phyloP scores from a whole-genome alignment of 2,113 vertebrate genomes.

The Daboia siamensis region DNA sequence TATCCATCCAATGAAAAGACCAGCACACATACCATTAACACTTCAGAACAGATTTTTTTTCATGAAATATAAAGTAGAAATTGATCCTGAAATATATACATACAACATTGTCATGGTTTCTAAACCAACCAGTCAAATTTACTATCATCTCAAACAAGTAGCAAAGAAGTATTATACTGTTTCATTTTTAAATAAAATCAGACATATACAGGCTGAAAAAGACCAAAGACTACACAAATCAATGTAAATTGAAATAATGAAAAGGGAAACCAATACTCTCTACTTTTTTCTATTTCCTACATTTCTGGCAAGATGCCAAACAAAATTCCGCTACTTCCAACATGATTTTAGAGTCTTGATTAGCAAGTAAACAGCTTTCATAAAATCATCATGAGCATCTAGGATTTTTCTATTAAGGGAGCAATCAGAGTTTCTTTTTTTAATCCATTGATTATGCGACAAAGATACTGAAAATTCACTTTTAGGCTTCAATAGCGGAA shows the following conservation, averaged over 20 bases:
- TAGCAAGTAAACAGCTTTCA: not conserved
- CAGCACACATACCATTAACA: not conserved
- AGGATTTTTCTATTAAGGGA: not conserved
- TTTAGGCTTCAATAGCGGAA: not conserved
- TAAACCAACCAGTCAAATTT: not conserved
- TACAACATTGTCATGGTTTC: not conserved
- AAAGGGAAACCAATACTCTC: not conserved
- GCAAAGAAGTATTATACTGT: not conserved
- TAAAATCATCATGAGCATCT: not conserved
- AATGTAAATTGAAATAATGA: not conserved
- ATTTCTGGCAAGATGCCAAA: not conserved
- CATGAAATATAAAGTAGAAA: not conserved
- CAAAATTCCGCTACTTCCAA: not conserved
- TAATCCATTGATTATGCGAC: slow-evolving; percentile 35
- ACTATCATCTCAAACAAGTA: not conserved
- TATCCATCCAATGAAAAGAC: not conserved
- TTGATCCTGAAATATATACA: not conserved
- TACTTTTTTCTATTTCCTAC: not conserved
- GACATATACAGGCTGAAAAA: not conserved
- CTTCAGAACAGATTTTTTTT: not conserved
- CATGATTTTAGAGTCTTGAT: not conserved
- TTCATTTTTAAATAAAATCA: not conserved
- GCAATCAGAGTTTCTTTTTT: not conserved
- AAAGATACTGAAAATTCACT: not conserved
- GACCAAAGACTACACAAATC: not conserved